A percentile compares a stretch with the other conserved stretches of the same genome.
phyloP scores from a whole-genome alignment of 2,888 invertebrate species.

The Hirtodrosophila cameraria region DNA sequence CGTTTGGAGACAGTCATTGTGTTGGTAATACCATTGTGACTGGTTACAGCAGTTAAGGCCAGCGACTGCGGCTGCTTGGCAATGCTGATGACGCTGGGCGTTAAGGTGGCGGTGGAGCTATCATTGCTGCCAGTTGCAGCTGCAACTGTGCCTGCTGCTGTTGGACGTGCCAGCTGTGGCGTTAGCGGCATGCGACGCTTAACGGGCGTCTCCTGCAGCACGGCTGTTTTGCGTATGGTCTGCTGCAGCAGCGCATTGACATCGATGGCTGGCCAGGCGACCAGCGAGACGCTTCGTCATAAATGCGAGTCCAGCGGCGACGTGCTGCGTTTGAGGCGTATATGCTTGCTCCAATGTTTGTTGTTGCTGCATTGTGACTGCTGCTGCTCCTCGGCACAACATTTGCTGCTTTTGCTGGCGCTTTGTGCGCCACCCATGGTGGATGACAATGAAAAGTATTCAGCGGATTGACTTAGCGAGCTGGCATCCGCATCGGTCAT shows the following conservation, averaged over 20 bases:
- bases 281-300: slow-evolving; percentile 85
- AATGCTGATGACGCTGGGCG: slow-evolving; percentile 79
- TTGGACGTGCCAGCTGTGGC: slow-evolving; percentile 27
- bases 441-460: slow-evolving; percentile 82
- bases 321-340: slow-evolving; percentile 75
- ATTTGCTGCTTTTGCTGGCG: slow-evolving; percentile 2
- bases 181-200: slow-evolving; percentile 19
- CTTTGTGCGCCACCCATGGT: slow-evolving; percentile 22
- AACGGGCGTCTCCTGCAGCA: slow-evolving; percentile 79
- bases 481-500: slow-evolving; percentile 76
- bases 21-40: slow-evolving; percentile 71
- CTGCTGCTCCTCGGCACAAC: slow-evolving; percentile 5
- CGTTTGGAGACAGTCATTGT: slow-evolving; percentile 46
- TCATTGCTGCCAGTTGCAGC: slow-evolving; percentile 77
- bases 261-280: slow-evolving; percentile 85
- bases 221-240: slow-evolving; percentile 82
- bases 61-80: slow-evolving; percentile 71
- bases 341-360: slow-evolving; percentile 78
- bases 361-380: slow-evolving; percentile 25
- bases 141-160: background rate
- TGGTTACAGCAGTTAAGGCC: slow-evolving; percentile 67
- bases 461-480: slow-evolving; percentile 82
- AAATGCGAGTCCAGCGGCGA: slow-evolving; percentile 81
- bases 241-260: slow-evolving; percentile 83
- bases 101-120: slow-evolving; percentile 81